Percentiles rank a stretch among this genome's conserved stretches.
Conservation (phyloP, 2,888 invertebrate species). For the Apamea monoglypha region DNA sequence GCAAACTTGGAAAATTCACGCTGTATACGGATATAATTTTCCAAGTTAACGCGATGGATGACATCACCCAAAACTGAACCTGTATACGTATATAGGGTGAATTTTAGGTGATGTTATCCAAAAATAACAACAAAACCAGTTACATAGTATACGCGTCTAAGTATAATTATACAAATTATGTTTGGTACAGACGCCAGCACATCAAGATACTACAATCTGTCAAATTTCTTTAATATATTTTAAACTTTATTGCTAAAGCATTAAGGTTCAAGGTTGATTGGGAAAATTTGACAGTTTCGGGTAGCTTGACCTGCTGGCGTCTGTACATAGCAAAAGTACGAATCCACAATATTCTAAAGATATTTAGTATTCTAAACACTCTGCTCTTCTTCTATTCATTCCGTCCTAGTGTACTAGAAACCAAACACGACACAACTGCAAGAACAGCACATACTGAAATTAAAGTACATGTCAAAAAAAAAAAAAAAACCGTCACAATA, state of each 20-base stretch:
- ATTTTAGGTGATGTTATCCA: not conserved
- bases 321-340: conserved; percentile 1
- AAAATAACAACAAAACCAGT: conserved; percentile 14
- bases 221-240: too few species aligned
- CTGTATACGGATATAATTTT: not conserved
- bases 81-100: not conserved
- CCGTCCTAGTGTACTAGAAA: not conserved
- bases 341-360: conserved; percentile 19
- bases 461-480: too few species aligned
- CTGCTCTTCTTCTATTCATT: not conserved
- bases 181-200: too few species aligned
- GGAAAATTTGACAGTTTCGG: too few species aligned
- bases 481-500: conserved; percentile 32
- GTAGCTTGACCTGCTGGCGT: too few species aligned
- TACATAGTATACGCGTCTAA: not conserved
- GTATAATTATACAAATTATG: conserved; percentile 1
- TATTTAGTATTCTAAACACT: conserved; percentile 6
- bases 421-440: not conserved
- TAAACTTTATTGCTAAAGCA: too few species aligned
- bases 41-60: too few species aligned
- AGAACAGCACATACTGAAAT: not conserved
- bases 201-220: too few species aligned
- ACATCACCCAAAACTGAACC: too few species aligned
- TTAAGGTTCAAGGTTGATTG: too few species aligned
- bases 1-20: not conserved